Conservation (phyloP, 2,888 invertebrate genomes). For the Masnerella sp. region DNA sequence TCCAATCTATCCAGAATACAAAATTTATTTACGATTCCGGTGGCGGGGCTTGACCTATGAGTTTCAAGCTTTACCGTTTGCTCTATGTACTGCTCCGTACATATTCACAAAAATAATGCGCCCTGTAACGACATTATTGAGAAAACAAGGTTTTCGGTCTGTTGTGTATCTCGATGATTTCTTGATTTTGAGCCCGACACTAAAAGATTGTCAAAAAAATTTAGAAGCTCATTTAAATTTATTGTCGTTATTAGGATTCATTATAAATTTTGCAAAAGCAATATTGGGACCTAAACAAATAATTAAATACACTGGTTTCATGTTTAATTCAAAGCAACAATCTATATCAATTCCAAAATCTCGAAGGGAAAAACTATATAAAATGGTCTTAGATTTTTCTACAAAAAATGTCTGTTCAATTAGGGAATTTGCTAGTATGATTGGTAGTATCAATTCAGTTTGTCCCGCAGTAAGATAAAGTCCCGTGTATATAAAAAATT, state of each 20-base stretch:
- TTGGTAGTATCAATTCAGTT: slow-evolving; percentile 31
- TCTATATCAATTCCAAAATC: slow-evolving; percentile 15
- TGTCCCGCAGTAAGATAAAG: slow-evolving; percentile 44
- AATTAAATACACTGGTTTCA: slow-evolving; percentile 23
- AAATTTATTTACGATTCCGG: slow-evolving; percentile 32
- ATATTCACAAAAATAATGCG: too few relatives aligned
- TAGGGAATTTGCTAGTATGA: slow-evolving; percentile 28
- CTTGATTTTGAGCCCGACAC: slow-evolving; percentile 10
- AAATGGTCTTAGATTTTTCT: not conserved
- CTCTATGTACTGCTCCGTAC: too few relatives aligned
- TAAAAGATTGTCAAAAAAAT: not conserved
- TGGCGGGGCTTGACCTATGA: not conserved
- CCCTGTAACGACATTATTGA: too few relatives aligned
- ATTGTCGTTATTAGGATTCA: slow-evolving; percentile 12
- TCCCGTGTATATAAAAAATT: slow-evolving; percentile 12
- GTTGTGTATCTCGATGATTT: slow-evolving; percentile 37
- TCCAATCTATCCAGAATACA: not conserved
- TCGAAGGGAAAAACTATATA: not conserved
- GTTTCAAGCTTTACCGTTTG: slow-evolving; percentile 1
- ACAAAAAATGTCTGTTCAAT: slow-evolving; percentile 6
- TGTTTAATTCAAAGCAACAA: slow-evolving; percentile 23
- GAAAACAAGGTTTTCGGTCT: slow-evolving; percentile 7
- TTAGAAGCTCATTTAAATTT: slow-evolving; percentile 2
- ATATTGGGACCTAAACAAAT: slow-evolving; percentile 1
- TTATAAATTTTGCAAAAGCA: slow-evolving; percentile 21